Evolutionary conservation across 2,797 vertebrate genomes (phyloP), one percentile per base, ranked within the genome.

Genomic region (Spizella passerina): DNA sequence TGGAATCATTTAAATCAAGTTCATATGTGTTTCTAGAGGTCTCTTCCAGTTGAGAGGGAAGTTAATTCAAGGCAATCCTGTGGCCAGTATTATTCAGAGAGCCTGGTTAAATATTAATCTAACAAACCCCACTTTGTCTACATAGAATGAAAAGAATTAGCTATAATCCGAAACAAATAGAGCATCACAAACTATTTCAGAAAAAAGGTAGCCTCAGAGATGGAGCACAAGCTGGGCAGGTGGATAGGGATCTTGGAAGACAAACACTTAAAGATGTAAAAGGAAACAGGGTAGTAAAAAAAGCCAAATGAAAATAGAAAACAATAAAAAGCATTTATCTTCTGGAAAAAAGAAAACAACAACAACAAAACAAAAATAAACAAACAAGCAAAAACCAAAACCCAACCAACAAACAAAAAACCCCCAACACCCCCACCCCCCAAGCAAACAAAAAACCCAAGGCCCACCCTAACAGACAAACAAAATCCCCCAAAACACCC

Each of bases 1-100:
- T 92, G 89, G 50, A 85, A 93, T 73, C 0, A 61, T 81, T 93
- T 91, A 94, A 94, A 95, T 96, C 36, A 91, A 94, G 61, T 90
- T 94, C 91, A 72, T 52, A 66, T 94, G 94, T 90, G 57, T 88
- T 81, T 83, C 87, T 90, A 75, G 77, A 76, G 69, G 59, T 91
- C 76, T 94, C 71, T 49, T 73, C 32, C 57, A 70, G 36, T 65
- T 91, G 61, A 94, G 90, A 90, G 82, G 17, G 61, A 38, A 91
- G 32, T 63, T 91, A 91, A 94, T 91, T 91, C 76, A 91, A 94
- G 82, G 57, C 93, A 96, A 82, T 81, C 69, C 69, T 72, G 55
- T 82, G 61, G 69, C 46, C 26, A 24, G 46, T 72, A 23, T 78
- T 91, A 34, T 90, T 86, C 55, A 83, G 49, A 75, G 26, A 68